Conservation (phyloP, 2,888 invertebrate species). For the Trissonchulus latispiculum region DNA sequence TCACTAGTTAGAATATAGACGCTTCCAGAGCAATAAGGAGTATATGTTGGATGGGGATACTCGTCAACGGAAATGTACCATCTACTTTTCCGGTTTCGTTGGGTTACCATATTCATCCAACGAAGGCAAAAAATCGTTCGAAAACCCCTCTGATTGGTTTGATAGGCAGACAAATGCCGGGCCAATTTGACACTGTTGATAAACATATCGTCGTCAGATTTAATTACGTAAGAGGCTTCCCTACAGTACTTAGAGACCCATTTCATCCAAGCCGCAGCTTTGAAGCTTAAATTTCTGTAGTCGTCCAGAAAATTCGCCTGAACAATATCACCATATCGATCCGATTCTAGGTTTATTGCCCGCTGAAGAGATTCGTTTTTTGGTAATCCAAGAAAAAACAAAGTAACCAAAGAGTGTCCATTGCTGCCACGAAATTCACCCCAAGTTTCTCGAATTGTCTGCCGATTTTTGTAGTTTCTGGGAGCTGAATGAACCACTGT, state of each 20-base stretch:
- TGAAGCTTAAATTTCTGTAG: constrained; percentile 22
- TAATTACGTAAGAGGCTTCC: constrained; percentile 22
- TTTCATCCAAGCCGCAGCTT: constrained; percentile 23
- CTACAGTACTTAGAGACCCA: constrained; percentile 21
- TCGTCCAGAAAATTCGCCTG: constrained; percentile 22
- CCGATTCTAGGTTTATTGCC: constrained; percentile 6
- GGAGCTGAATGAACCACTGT: constrained; percentile 24
- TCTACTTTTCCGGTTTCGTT: constrained; percentile 41
- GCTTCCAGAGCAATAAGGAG: constrained; percentile 47
- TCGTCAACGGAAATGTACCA: constrained; percentile 46
- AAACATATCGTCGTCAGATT: constrained; percentile 25
- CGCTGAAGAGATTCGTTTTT: too few relatives aligned
- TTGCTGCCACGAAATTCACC: too few relatives aligned
- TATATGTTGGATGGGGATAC: constrained; percentile 41
- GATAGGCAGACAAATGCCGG: constrained; percentile 20
- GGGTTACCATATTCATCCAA: constrained; percentile 45
- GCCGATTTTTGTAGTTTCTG: constrained; percentile 14
- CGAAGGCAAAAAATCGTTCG: constrained; percentile 46
- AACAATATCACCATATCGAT: constrained; percentile 18
- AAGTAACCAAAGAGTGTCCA: too few relatives aligned
- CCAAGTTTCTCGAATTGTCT: constrained; percentile 24
- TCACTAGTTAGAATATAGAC: constrained; percentile 45
- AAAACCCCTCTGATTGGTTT: too few relatives aligned
- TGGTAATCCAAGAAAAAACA: too few relatives aligned
- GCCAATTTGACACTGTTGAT: constrained; percentile 23